phyloP scores from a whole-genome alignment of 2,113 vertebrate genomes.

The Pachyramphus minor region DNA sequence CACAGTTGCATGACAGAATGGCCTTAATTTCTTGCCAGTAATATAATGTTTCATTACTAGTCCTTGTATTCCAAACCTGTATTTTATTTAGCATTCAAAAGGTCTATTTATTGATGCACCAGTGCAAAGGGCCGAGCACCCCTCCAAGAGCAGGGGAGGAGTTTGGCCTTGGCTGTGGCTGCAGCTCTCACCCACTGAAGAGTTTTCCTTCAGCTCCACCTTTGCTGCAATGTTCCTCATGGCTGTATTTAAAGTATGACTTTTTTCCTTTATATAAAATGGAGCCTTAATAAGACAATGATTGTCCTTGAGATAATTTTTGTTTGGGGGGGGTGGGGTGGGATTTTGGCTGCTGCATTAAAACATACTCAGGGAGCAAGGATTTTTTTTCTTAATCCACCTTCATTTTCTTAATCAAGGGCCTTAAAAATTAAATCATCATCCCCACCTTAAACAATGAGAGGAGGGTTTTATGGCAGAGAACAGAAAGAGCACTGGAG shows the following conservation, averaged over 20 bases:
- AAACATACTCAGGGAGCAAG: accelerated
- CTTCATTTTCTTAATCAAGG: background rate
- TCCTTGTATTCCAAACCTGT: background rate
- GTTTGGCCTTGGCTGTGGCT: background rate
- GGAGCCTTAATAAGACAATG: slow-evolving; percentile 36
- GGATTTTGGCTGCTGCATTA: background rate
- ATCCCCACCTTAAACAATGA: background rate
- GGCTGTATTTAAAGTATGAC: slow-evolving; percentile 13
- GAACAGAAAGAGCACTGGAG: background rate
- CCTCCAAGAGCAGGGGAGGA: background rate
- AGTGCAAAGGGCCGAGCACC: background rate
- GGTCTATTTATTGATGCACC: background rate
- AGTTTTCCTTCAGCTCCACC: background rate
- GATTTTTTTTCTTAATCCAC: background rate
- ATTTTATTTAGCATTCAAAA: background rate
- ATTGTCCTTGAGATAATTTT: background rate
- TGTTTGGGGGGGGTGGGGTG: background rate
- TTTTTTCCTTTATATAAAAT: slow-evolving; percentile 58
- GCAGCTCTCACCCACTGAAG: background rate
- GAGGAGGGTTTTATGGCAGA: background rate
- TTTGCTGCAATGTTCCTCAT: background rate
- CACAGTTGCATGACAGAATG: slow-evolving; percentile 40
- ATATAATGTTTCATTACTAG: background rate
- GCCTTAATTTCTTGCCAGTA: slow-evolving; percentile 28
- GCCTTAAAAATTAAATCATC: background rate